phyloP scores from a whole-genome alignment of 2,113 vertebrate genomes.

The Corythornis cristatus region DNA sequence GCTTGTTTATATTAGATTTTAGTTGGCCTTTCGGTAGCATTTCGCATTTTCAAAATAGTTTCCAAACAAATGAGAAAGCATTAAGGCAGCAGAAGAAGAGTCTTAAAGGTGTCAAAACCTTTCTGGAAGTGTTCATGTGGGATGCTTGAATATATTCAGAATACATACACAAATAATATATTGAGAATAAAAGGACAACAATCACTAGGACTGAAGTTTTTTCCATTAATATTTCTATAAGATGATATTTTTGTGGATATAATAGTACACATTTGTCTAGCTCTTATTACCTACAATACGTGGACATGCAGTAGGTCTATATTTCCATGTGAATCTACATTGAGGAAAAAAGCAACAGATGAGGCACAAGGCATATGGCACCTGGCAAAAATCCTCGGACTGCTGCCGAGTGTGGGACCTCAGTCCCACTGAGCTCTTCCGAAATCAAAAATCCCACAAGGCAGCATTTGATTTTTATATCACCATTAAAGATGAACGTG shows the following conservation, averaged over 20 bases:
- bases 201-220: not conserved
- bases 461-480: not conserved
- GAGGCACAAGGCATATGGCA: not conserved
- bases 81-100: not conserved
- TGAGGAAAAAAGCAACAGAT: not conserved
- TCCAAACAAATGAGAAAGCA: not conserved
- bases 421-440: accelerated
- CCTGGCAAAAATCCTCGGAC: not conserved
- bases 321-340: not conserved
- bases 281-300: not conserved
- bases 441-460: not conserved
- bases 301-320: not conserved
- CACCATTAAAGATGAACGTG: not conserved
- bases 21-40: not conserved
- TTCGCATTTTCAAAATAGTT: not conserved
- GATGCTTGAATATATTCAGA: not conserved
- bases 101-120: slow-evolving; percentile 1
- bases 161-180: too few relatives aligned
- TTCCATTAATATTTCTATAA: not conserved
- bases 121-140: not conserved
- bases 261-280: not conserved
- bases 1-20: slow-evolving; percentile 16
- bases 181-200: too few relatives aligned
- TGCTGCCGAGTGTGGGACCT: not conserved
- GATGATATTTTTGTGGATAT: not conserved